Conservation (phyloP, 2,888 invertebrate genomes). For the Trissoscelio sp. region DNA sequence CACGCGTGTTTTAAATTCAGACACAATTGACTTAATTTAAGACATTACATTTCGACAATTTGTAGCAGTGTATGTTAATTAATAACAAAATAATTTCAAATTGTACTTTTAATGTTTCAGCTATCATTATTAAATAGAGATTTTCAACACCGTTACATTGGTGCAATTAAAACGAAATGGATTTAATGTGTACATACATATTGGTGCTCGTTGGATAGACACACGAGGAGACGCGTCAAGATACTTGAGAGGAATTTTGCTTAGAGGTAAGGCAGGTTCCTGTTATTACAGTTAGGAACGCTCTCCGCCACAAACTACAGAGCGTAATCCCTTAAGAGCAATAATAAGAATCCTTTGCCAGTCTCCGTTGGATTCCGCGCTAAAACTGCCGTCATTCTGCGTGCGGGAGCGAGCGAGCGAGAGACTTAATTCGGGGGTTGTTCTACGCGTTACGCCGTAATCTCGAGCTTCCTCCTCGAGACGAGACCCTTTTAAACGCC, state of each 20-base stretch:
- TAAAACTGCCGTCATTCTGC: constrained; percentile 70
- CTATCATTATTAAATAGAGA: too few species aligned
- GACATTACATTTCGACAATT: too few species aligned
- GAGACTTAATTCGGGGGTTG: constrained; percentile 72
- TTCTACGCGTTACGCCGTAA: constrained; percentile 71
- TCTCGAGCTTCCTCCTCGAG: constrained; percentile 71
- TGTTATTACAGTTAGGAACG: constrained; percentile 80
- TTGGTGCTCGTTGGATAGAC: constrained; percentile 34
- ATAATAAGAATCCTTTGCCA: constrained; percentile 82
- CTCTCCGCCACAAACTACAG: constrained; percentile 79
- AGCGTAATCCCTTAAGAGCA: constrained; percentile 83
- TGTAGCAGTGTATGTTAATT: too few species aligned
- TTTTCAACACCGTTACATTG: constrained; percentile 1
- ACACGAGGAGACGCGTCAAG: constrained; percentile 54
- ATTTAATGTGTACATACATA: constrained; percentile 45
- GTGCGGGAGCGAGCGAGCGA: constrained; percentile 57
- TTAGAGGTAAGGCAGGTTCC: constrained; percentile 73
- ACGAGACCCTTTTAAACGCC: constrained; percentile 70
- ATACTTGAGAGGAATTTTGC: constrained; percentile 65
- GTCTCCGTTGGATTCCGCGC: constrained; percentile 70
- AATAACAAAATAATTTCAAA: too few species aligned
- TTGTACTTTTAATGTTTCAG: too few species aligned
- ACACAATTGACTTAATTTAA: too few species aligned
- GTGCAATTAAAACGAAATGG: constrained; percentile 50
- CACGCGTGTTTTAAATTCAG: too few species aligned